Evolutionary conservation across 2,797 vertebrate species (phyloP).

Genomic region (Melanotaenia maccullochi): DNA sequence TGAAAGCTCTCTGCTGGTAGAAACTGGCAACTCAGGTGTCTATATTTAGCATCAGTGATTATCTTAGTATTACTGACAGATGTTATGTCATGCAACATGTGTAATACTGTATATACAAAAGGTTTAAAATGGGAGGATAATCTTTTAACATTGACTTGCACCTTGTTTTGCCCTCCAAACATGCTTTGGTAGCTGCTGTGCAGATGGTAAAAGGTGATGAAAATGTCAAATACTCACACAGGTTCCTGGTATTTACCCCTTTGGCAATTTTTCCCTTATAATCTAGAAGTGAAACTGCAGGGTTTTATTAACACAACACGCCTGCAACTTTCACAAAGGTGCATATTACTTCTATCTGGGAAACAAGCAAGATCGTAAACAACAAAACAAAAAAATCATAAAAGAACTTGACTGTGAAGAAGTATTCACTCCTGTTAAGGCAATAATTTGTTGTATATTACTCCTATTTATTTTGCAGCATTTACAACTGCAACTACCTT

Average conservation of each 20-base stretch:
- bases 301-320: neutral
- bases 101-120: conserved; percentile 39
- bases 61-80: conserved; percentile 46
- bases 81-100: conserved; percentile 59
- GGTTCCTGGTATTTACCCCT: neutral
- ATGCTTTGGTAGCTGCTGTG: conserved; percentile 23
- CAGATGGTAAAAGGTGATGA: conserved; percentile 40
- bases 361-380: neutral
- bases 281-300: neutral
- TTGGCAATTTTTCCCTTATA: neutral
- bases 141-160: conserved; percentile 42
- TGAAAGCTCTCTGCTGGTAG: conserved; percentile 48
- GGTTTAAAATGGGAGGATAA: conserved; percentile 31
- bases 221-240: conserved; percentile 22
- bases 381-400: neutral
- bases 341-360: neutral
- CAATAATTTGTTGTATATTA: neutral
- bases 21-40: conserved; percentile 43
- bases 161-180: conserved; percentile 40
- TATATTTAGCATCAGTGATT: conserved; percentile 63
- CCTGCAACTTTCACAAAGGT: neutral
- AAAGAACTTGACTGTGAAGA: neutral
- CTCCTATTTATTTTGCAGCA: neutral
- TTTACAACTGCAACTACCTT: too few species aligned
- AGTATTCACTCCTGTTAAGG: neutral